Conservation (phyloP, 1,140 invertebrate species). For the Drosophila ironensis region DNA sequence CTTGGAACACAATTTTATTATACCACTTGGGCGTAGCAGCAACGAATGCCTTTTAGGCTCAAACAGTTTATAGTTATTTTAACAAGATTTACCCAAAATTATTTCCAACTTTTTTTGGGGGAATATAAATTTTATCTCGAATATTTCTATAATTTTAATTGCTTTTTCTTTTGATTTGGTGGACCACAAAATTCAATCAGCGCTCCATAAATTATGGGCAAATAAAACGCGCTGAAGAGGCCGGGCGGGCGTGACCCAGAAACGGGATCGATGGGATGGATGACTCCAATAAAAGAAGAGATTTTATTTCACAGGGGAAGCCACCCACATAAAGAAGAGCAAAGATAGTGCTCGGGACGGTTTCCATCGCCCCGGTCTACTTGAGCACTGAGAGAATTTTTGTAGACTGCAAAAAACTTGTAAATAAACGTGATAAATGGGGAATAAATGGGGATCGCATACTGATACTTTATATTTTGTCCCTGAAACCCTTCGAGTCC, state of each 20-base stretch:
- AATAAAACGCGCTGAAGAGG: too few species aligned
- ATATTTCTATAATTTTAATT: slow-evolving; percentile 70
- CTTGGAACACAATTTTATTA: background rate
- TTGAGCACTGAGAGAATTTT: background rate
- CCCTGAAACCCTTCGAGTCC: background rate
- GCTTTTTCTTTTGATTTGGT: slow-evolving; percentile 57
- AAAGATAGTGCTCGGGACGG: background rate
- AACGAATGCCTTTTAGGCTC: slow-evolving; percentile 49
- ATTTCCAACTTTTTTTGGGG: slow-evolving; percentile 19
- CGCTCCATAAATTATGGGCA: slow-evolving; percentile 68
- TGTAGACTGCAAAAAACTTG: too few species aligned
- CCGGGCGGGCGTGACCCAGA: slow-evolving; percentile 68
- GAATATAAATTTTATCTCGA: slow-evolving; percentile 49
- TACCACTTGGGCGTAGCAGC: slow-evolving; percentile 7
- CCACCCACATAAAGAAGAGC: slow-evolving; percentile 38
- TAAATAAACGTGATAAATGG: too few species aligned
- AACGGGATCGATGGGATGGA: slow-evolving; percentile 40
- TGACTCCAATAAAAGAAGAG: slow-evolving; percentile 66
- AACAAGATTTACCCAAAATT: slow-evolving; percentile 15
- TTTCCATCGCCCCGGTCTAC: background rate
- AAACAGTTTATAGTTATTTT: slow-evolving; percentile 45
- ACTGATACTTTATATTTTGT: background rate
- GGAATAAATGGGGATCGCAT: too few species aligned
- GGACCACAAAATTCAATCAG: slow-evolving; percentile 68
- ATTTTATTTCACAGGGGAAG: slow-evolving; percentile 46